Evolutionary conservation across 2,888 invertebrate species (phyloP), one percentile per base, ranked within the genome.

Genomic region (Scaptomyza reducta): DNA sequence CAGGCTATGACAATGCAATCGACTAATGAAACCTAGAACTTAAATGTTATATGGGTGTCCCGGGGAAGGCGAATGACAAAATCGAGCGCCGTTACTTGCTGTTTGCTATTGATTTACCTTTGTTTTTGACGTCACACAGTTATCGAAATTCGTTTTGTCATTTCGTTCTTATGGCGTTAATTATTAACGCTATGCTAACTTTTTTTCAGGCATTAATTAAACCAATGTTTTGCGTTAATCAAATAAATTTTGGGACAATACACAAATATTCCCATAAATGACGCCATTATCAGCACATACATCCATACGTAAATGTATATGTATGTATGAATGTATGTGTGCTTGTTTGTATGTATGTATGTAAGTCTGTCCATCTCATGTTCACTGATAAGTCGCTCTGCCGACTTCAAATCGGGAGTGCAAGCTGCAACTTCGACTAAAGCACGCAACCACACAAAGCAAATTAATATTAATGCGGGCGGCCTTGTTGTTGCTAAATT

Each of bases 31-130:
- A 11, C 41, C 14, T 41, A 42, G 49, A 54, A 50, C 22, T 13
- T 50, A 47, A 70, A 60, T n/a, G 29, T 13, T 6, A 4, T 13
- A 14, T 4, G 16, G 47, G 33, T 22, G n/a, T 29, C 2, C 18
- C 16, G 47, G 33, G 38, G 42, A 9, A 13, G 42, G 27, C 51
- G 33, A 31, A 27, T 74, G 70, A 70, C 63, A 74, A 61, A 61
- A 74, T 63, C 42, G 41, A 45, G 40, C 51, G n/a, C 7, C 62
- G 27, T 59, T 55, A n/a, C 27, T 55, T 42, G 9, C 16, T 5
- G 5, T 58, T 59, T 58, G 25, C 60, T 81, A 78, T 79, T 79
- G 78, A 78, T 74, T 77, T 71, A 62, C 63, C 73, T 73, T 81
- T 78, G 82, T 13, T 76, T 44, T 46, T 13, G 44, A 77, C 50